Conservation (phyloP, 2,797 vertebrate genomes). For the Brachyrhaphis roseni region DNA sequence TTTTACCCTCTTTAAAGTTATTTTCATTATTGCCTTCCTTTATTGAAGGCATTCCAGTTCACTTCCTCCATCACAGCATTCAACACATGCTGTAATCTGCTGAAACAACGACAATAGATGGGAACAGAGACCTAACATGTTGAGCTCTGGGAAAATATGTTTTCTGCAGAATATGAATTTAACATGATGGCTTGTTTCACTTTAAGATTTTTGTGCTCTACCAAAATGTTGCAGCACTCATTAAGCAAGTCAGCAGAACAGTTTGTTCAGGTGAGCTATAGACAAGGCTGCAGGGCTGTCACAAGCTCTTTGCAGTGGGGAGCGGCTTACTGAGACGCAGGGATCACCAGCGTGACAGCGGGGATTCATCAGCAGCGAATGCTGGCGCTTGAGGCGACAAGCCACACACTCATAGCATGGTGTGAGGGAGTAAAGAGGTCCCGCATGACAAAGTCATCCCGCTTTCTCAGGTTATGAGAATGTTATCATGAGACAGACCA, state of each 20-base stretch:
- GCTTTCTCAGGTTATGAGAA: conserved; percentile 34
- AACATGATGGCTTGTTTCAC: background rate
- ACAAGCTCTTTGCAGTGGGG: conserved; percentile 52
- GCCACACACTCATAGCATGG: conserved; percentile 27
- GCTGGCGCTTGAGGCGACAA: conserved; percentile 57
- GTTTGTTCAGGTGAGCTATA: conserved; percentile 52
- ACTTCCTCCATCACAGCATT: conserved; percentile 6
- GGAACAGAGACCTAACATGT: background rate
- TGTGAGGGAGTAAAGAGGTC: conserved; percentile 41
- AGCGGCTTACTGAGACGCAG: conserved; percentile 30
- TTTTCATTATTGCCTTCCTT: conserved; percentile 29
- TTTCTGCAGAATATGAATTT: background rate
- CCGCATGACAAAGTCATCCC: conserved; percentile 42
- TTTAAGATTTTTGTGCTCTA: background rate
- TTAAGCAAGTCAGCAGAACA: conserved; percentile 30
- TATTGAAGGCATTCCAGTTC: conserved; percentile 5
- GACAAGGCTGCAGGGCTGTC: conserved; percentile 43
- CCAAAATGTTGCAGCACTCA: background rate
- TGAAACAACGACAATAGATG: background rate
- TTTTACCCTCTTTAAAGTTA: conserved; percentile 13
- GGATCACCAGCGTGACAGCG: conserved; percentile 59
- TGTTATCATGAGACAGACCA: conserved; percentile 52
- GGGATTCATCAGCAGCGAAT: conserved; percentile 35
- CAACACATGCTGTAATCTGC: background rate
- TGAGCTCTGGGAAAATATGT: background rate